Evolutionary conservation across 2,113 vertebrate species (phyloP).

Genomic region (Seriola rivoliana): DNA sequence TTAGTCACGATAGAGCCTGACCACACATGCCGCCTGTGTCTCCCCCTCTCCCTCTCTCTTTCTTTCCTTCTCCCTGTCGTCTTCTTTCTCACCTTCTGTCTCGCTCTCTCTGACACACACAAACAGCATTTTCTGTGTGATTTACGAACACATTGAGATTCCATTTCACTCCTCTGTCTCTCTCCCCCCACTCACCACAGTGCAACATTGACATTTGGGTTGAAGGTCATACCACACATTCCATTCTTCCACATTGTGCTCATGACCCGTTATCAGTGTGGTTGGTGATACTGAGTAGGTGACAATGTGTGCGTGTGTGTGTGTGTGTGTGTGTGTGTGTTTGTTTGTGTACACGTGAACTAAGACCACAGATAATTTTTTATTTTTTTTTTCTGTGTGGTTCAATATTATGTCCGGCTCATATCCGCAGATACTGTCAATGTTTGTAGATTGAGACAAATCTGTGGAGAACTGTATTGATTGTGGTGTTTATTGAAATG

Average conservation of each 20-base stretch:
- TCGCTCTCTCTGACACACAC: constrained; percentile 58
- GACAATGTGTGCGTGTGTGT: constrained; percentile 40
- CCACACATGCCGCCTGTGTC: constrained; percentile 72
- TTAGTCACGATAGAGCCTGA: constrained; percentile 83
- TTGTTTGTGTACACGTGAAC: neutral
- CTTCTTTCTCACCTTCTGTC: constrained; percentile 53
- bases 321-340: constrained; percentile 3
- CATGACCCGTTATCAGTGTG: constrained; percentile 71
- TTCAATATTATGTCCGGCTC: constrained; percentile 61
- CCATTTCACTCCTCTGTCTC: constrained; percentile 69
- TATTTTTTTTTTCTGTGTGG: constrained; percentile 8
- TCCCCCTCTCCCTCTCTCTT: constrained; percentile 22
- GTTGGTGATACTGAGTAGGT: constrained; percentile 58
- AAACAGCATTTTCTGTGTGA: constrained; percentile 76
- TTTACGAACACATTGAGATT: constrained; percentile 78
- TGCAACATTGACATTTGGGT: constrained; percentile 82
- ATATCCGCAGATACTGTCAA: constrained; percentile 63
- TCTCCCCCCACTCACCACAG: constrained; percentile 63
- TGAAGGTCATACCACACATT: constrained; percentile 81
- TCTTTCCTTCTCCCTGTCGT: constrained; percentile 42
- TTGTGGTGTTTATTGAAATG: constrained; percentile 72
- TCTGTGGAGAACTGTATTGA: constrained; percentile 66
- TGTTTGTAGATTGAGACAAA: constrained; percentile 76
- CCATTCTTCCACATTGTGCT: constrained; percentile 72
- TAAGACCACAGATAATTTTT: constrained; percentile 35